phyloP scores from a whole-genome alignment of 2,888 invertebrate species.

The Lasioglossum morio region DNA sequence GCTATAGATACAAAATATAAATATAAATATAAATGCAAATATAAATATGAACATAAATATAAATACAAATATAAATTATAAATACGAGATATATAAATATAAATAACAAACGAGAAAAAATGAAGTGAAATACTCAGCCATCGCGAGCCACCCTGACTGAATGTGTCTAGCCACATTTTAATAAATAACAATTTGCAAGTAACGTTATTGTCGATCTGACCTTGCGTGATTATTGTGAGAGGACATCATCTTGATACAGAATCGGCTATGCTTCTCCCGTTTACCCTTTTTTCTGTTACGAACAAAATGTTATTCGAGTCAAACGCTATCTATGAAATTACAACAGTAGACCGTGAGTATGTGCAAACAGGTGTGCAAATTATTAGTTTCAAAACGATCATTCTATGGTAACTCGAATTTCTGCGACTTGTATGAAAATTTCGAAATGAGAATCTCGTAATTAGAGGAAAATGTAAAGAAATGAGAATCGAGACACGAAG shows the following conservation, averaged over 20 bases:
- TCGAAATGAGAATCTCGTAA: background rate
- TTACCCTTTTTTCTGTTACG: constrained; percentile 11
- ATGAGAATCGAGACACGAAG: background rate
- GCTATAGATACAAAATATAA: constrained; percentile 39
- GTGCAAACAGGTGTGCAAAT: background rate
- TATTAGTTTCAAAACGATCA: background rate
- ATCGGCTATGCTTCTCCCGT: constrained; percentile 18
- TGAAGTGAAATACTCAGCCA: constrained; percentile 77
- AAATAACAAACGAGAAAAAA: constrained; percentile 36
- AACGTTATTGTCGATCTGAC: constrained; percentile 67
- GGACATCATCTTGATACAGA: constrained; percentile 3
- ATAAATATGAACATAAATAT: constrained; percentile 42
- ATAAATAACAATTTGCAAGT: constrained; percentile 67
- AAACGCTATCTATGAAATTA: constrained; percentile 9
- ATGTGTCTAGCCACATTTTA: constrained; percentile 77
- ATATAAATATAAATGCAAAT: constrained; percentile 51
- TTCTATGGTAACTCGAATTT: background rate
- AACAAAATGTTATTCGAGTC: background rate
- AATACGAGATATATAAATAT: constrained; percentile 32
- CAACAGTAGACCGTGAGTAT: background rate
- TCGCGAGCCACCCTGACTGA: constrained; percentile 80
- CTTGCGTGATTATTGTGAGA: constrained; percentile 70
- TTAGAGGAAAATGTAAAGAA: background rate
- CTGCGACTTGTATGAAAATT: background rate
- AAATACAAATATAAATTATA: constrained; percentile 44